Percentiles rank a stretch among this genome's conserved stretches.
These are phyloP conservation scores for Microcebus lehilahytsara DNA, from an alignment of 2,113 vertebrate genomes.

Conservation along the genomic window DNA sequence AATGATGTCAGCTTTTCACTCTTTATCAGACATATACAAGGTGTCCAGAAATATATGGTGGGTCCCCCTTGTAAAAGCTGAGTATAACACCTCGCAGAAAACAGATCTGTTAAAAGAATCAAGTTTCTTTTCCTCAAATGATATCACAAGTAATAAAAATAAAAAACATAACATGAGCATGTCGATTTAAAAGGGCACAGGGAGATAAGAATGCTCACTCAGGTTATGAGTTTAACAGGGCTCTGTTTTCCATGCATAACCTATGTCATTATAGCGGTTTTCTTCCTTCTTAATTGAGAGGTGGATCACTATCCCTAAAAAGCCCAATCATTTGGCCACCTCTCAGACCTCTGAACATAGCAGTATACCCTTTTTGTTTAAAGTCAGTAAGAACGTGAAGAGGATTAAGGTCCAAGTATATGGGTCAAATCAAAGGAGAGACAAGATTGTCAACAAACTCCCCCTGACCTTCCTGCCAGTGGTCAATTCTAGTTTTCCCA, in stretches of 20 bases:
- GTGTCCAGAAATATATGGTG: background rate
- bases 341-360: background rate
- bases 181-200: background rate
- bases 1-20: background rate
- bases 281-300: background rate
- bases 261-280: background rate
- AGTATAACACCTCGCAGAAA: conserved; percentile 26
- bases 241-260: background rate
- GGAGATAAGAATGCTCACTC: background rate
- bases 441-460: background rate
- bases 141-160: background rate
- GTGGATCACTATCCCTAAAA: background rate
- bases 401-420: background rate
- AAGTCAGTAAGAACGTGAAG: background rate
- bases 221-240: background rate
- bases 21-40: conserved; percentile 16
- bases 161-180: background rate
- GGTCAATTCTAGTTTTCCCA: background rate
- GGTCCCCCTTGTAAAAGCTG: background rate
- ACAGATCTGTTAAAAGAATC: conserved; percentile 9
- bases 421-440: background rate
- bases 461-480: background rate
- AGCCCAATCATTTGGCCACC: background rate
- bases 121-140: conserved; percentile 41
- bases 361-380: background rate